Evolutionary conservation across 2,888 invertebrate species (phyloP).

Genomic region (Cybosia mesomella): DNA sequence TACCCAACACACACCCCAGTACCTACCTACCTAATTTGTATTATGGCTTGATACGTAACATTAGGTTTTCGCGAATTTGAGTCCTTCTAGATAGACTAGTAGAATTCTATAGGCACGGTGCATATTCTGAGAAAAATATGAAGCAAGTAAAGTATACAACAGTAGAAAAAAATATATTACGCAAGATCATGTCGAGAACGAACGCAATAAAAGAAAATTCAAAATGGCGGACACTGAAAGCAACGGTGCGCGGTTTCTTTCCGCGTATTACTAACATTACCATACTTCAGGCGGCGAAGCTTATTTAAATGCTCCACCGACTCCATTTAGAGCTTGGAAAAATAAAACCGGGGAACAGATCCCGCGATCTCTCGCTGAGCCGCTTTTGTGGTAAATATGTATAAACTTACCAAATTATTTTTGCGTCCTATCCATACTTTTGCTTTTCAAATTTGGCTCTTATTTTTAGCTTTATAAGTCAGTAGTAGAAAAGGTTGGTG

Average conservation of each 20-base stretch:
- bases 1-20: no score
- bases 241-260: slow-evolving; percentile 79
- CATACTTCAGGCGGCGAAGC: slow-evolving; percentile 85
- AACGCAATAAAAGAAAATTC: slow-evolving; percentile 69
- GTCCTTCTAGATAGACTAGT: background rate
- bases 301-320: slow-evolving; percentile 87
- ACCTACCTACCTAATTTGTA: no score
- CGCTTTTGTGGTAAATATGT: slow-evolving; percentile 87
- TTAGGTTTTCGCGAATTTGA: background rate
- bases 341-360: slow-evolving; percentile 85
- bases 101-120: background rate
- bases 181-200: slow-evolving; percentile 54
- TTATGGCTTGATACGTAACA: background rate
- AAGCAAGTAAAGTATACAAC: background rate
- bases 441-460: slow-evolving; percentile 52
- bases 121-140: background rate
- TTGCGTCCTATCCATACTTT: slow-evolving; percentile 40
- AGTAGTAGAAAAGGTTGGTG: slow-evolving; percentile 27
- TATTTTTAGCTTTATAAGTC: slow-evolving; percentile 44
- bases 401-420: slow-evolving; percentile 74
- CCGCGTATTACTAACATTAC: slow-evolving; percentile 86
- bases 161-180: slow-evolving; percentile 40
- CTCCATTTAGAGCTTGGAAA: slow-evolving; percentile 87
- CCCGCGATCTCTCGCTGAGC: slow-evolving; percentile 85
- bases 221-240: slow-evolving; percentile 77